Evolutionary conservation across 2,888 invertebrate species (phyloP).

Genomic region (Pollenia amentaria): DNA sequence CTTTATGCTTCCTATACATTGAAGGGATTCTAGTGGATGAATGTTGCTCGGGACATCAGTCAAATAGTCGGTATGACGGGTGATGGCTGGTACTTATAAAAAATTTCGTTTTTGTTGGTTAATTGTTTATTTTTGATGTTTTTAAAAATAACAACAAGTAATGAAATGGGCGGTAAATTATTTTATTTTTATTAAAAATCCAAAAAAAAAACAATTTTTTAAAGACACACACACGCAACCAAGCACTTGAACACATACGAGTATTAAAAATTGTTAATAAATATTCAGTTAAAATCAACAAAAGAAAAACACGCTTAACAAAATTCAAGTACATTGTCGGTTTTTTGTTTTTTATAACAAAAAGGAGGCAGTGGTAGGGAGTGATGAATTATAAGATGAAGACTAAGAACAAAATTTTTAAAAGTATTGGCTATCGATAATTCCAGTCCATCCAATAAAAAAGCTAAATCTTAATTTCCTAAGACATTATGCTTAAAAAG

Average conservation of each 20-base stretch:
- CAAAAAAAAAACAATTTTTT: constrained; percentile 11
- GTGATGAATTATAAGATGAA: neutral
- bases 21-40: neutral
- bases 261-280: neutral
- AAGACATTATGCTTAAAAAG: no score
- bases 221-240: constrained; percentile 29
- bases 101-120: constrained; percentile 28
- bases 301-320: constrained; percentile 48
- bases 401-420: no score
- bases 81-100: neutral
- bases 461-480: no score
- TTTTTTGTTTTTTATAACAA: neutral
- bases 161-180: constrained; percentile 57
- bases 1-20: neutral
- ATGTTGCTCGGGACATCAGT: neutral
- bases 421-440: no score
- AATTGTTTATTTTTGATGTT: constrained; percentile 46
- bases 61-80: neutral
- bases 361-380: neutral
- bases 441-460: no score
- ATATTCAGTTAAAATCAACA: constrained; percentile 39
- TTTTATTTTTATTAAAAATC: neutral
- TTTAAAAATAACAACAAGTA: constrained; percentile 33
- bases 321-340: constrained; percentile 56
- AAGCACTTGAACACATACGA: neutral